Base-by-base conservation (phyloP, 2,113 vertebrate genomes). In the Polyodon spathula region DNA sequence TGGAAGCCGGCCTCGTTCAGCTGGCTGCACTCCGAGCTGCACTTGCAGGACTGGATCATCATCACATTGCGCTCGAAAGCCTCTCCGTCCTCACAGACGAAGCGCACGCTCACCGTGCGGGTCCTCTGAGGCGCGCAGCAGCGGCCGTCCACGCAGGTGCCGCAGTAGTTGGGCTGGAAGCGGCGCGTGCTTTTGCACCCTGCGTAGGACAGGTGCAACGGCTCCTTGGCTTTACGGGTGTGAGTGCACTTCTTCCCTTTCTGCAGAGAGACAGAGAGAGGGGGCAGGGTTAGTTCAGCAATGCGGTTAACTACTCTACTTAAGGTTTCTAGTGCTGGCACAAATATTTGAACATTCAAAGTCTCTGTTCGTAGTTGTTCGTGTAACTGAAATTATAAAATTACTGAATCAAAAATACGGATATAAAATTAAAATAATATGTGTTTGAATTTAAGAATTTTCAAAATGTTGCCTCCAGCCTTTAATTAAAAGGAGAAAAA, bases 11-110 rank as follows among this genome's bases (percentile, higher is more conserved):
- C 77, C 54, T 90, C 84, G 5, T 85, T 87, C 38, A 86, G 83
- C 50, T 84, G 78, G 41, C 78, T 75, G 70, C 89, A 91, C 65
- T 84, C 76, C 1, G 74, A 75, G 56, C 84, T 81, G 68, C 90
- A 92, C 69, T 88, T 85, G 77, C 90, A 92, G 41, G 87, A 88
- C 71, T 88, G 86, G 63, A 92, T 78, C 71, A 89, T 86, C 85
- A 89, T 90, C 61, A 91, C 75, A 0, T 80, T 76, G 37, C 79
- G 71, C 62, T 68, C 80, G 67, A 90, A 86, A 48, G 68, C 77
- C 40, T 82, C 82, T 0, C 89, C 84, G 0, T 84, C 83, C 0
- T 82, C 75, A 58, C 90, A 92, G 60, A 69, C 67, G 54, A 91
- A 92, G 46, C 72, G 65, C 59, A 91, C 83, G 1, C 68, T 56